Evolutionary conservation across 2,888 invertebrate species (phyloP), one percentile per base, ranked within the genome.

Genomic region (Scotopteryx bipunctaria): DNA sequence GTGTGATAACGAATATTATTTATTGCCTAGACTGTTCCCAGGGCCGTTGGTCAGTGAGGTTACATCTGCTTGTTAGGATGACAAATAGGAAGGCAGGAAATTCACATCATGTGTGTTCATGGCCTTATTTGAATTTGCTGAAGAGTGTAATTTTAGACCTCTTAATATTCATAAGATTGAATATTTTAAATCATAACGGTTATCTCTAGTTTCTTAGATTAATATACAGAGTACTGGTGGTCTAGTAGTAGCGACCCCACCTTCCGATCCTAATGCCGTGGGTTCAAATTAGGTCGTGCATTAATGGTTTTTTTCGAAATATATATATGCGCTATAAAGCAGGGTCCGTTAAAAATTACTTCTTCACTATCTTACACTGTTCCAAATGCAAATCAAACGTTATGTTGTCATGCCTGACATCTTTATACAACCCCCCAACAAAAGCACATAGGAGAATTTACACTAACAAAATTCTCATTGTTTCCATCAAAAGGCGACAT

Each of bases 1-100:
- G 66, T 66, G 73, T 79, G 74, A 80, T 83, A 86, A 83, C 77
- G 76, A 72, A 76, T 79, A 73, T 79, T 78, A 88, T 89, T 89
- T 88, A 86, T 87, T 75, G 70, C 69, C 61, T 57, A 56, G 46
- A 59, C 23, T 42, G 62, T 76, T 76, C 77, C 75, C 79, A 77
- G 70, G 74, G 61, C 57, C 59, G 66, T 67, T 73, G 74, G 79
- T 69, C 77, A 72, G 69, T 67, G n/a, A 69, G 64, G 49, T 32
- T 47, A 40, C 63, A 60, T 57, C 59, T 60, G 65, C 57, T 51
- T 58, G 17, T 46, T 31, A 31, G 31, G 16, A 49, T 56, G 59
- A 54, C 59, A 55, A 59, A 59, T 55, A 45, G 42, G 51, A 57
- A 57, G 56, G 44, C 40, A 54, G 32, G 25, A 52, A 46, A 42